These are phyloP conservation scores for Pseudachorutes palmiensis DNA, from an alignment of 1,140 invertebrate species.

Conservation along the genomic window DNA sequence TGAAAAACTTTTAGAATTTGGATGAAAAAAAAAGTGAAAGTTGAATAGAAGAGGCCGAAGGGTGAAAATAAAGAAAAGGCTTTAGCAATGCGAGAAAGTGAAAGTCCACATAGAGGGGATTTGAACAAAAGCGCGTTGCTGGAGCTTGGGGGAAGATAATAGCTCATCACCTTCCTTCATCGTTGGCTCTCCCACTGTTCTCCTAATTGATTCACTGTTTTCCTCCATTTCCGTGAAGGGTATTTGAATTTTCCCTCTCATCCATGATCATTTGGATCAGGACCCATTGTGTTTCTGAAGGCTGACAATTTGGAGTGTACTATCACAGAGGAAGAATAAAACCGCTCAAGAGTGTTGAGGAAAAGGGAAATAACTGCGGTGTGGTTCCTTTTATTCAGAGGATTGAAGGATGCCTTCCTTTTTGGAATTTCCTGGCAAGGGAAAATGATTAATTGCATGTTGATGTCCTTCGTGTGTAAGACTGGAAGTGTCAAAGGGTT, in stretches of 20 bases:
- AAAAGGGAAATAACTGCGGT: too few relatives aligned
- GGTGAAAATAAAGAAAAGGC: background rate
- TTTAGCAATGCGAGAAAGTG: background rate
- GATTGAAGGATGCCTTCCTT: too few relatives aligned
- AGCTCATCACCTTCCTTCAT: background rate
- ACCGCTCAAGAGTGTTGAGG: too few relatives aligned
- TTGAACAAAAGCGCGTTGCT: background rate
- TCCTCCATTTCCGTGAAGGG: background rate
- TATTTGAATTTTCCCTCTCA: background rate
- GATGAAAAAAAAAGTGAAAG: background rate
- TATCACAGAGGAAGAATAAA: background rate
- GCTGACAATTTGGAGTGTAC: background rate
- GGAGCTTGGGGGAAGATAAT: background rate
- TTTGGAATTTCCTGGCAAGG: too few relatives aligned
- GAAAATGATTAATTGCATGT: slow-evolving; percentile 36
- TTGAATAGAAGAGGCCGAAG: too few relatives aligned
- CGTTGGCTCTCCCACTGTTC: background rate
- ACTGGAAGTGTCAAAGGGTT: slow-evolving; percentile 31
- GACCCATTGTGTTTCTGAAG: background rate
- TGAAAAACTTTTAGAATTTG: background rate
- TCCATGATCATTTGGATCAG: slow-evolving; percentile 8
- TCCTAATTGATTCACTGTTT: background rate
- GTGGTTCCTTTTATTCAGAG: too few relatives aligned
- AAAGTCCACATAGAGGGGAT: background rate
- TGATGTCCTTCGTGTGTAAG: slow-evolving; percentile 32